Evolutionary conservation across 2,113 vertebrate species (phyloP).

Genomic region (Apus apus): DNA sequence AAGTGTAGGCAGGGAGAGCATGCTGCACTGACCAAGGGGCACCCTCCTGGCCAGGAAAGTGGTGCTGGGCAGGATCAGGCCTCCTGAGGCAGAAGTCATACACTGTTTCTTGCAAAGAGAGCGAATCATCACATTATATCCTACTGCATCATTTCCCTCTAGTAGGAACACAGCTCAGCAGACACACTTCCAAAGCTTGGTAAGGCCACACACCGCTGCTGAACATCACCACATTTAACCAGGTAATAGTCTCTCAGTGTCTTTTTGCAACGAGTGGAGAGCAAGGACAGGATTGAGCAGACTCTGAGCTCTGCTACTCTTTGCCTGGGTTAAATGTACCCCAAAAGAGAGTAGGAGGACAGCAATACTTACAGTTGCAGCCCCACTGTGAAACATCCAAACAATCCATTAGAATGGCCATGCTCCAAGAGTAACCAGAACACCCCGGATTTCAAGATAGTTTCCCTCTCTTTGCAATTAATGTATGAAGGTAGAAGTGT

Average conservation of each 20-base stretch:
- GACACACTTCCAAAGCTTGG: not conserved
- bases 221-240: not conserved
- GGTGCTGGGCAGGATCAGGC: not conserved
- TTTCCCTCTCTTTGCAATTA: constrained; percentile 6
- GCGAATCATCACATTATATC: not conserved
- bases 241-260: not conserved
- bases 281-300: not conserved
- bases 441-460: not conserved
- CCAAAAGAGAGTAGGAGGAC: not conserved
- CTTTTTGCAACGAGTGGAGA: not conserved
- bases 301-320: not conserved
- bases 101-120: not conserved
- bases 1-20: not conserved
- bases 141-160: not conserved
- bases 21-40: not conserved
- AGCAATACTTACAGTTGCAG: not conserved
- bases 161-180: not conserved
- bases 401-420: not conserved
- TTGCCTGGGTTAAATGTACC: not conserved
- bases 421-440: not conserved
- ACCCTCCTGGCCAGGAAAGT: not conserved
- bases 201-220: not conserved
- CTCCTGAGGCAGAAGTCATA: not conserved
- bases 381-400: not conserved
- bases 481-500: constrained; percentile 7